Evolutionary conservation across 1,140 invertebrate genomes (phyloP).

Genomic region (Limonius californicus): DNA sequence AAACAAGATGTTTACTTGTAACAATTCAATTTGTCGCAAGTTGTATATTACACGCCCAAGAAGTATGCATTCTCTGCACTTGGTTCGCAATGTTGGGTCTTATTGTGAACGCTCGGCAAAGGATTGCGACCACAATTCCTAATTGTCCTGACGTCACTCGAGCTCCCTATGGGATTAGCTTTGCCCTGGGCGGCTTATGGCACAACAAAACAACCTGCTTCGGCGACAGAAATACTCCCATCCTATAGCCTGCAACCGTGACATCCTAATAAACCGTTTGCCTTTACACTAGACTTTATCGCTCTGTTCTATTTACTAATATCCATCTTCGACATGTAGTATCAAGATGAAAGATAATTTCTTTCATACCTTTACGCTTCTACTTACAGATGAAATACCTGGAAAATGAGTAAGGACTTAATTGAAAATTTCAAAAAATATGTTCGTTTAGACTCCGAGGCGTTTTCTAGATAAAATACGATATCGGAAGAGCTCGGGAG

Average conservation of each 20-base stretch:
- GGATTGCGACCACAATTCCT: conserved; percentile 31
- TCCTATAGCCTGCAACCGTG: neutral
- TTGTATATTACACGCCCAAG: neutral
- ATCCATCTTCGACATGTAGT: neutral
- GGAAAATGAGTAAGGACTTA: too few species aligned
- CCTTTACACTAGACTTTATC: neutral
- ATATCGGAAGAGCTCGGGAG: too few species aligned
- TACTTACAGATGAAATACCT: too few species aligned
- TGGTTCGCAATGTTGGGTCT: neutral
- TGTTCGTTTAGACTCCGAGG: too few species aligned
- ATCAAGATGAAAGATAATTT: too few species aligned
- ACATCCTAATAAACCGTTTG: neutral
- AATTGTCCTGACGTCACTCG: conserved; percentile 33
- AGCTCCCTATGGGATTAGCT: conserved; percentile 30
- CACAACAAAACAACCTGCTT: conserved; percentile 15
- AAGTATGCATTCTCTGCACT: neutral
- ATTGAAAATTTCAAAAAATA: too few species aligned
- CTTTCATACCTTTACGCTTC: too few species aligned
- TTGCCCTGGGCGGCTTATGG: conserved; percentile 19
- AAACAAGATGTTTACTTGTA: too few species aligned
- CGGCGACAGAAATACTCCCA: neutral
- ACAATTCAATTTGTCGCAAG: too few species aligned
- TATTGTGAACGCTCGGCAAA: conserved; percentile 17
- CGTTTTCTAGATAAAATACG: too few species aligned
- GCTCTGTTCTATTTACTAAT: neutral